phyloP scores from a whole-genome alignment of 2,797 vertebrate genomes.

The Phaenicophaeus curvirostris region DNA sequence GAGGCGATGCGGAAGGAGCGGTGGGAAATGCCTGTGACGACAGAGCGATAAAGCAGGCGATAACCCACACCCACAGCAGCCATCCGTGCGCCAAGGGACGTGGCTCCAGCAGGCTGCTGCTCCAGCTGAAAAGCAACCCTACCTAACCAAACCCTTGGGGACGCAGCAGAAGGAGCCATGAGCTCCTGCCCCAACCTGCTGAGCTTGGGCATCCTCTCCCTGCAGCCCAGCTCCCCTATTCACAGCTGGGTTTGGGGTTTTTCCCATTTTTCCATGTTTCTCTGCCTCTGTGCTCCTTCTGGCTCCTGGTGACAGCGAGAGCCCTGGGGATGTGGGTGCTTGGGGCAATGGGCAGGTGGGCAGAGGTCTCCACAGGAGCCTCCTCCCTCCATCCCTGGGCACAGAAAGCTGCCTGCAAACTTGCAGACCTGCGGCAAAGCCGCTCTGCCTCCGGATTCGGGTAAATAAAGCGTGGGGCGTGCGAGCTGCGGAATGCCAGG shows the following conservation, averaged over 20 bases:
- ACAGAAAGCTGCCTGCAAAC: background rate
- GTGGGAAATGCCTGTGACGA: background rate
- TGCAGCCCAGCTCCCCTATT: fast-evolving
- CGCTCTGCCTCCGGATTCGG: background rate
- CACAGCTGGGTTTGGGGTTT: background rate
- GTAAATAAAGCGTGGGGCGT: conserved; percentile 36
- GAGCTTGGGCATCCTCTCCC: background rate
- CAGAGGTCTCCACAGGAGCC: background rate
- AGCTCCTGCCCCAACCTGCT: background rate
- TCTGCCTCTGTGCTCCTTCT: background rate
- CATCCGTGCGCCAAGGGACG: background rate
- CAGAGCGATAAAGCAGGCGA: background rate
- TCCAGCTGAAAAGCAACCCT: background rate
- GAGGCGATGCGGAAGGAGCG: fast-evolving
- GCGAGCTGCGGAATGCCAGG: conserved; percentile 43
- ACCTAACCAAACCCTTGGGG: fast-evolving
- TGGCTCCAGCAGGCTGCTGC: background rate
- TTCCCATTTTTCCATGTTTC: background rate
- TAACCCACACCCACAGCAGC: background rate
- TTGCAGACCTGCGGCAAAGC: background rate
- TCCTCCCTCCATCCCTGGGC: background rate
- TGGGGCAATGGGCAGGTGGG: background rate
- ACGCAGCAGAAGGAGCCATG: background rate
- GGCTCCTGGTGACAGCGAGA: background rate
- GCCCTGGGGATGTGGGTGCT: background rate